Percentiles rank a stretch among this genome's conserved stretches.
phyloP scores from a whole-genome alignment of 92 coral and sea anemone genomes.

The Porites lobata region DNA sequence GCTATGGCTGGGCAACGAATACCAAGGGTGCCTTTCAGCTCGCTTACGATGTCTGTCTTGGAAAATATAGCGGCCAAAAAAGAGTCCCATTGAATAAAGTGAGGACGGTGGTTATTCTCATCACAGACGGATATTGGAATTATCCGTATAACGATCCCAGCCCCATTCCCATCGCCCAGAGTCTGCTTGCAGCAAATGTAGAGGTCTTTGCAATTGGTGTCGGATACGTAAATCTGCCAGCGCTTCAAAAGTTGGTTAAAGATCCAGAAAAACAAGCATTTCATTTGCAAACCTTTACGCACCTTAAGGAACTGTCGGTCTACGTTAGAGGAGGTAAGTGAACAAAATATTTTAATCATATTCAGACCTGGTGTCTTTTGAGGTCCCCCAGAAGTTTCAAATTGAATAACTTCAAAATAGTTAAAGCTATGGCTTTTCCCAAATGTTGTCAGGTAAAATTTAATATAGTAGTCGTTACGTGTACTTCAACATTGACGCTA shows the following conservation, averaged over 20 bases:
- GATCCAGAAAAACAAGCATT: constrained; percentile 60
- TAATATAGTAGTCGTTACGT: too few relatives aligned
- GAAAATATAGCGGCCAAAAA: constrained; percentile 40
- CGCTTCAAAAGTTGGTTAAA: neutral
- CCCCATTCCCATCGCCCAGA: constrained; percentile 55
- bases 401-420: too few relatives aligned
- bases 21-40: constrained; percentile 70
- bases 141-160: constrained; percentile 20
- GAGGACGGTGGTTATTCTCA: constrained; percentile 73
- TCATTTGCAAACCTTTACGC: constrained; percentile 51
- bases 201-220: constrained; percentile 85
- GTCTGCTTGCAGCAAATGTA: constrained; percentile 22
- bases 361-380: too few relatives aligned
- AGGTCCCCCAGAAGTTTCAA: too few relatives aligned
- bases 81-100: constrained; percentile 27
- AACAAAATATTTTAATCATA: too few relatives aligned
- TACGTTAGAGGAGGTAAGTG: constrained; percentile 84
- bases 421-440: too few relatives aligned
- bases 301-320: constrained; percentile 72
- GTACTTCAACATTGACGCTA: too few relatives aligned
- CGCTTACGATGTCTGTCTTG: constrained; percentile 59
- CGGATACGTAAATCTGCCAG: constrained; percentile 42
- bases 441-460: too few relatives aligned
- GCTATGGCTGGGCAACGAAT: constrained; percentile 27
- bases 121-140: constrained; percentile 88